phyloP scores from a whole-genome alignment of 1,140 invertebrate genomes.

The Zaprionus inermis region DNA sequence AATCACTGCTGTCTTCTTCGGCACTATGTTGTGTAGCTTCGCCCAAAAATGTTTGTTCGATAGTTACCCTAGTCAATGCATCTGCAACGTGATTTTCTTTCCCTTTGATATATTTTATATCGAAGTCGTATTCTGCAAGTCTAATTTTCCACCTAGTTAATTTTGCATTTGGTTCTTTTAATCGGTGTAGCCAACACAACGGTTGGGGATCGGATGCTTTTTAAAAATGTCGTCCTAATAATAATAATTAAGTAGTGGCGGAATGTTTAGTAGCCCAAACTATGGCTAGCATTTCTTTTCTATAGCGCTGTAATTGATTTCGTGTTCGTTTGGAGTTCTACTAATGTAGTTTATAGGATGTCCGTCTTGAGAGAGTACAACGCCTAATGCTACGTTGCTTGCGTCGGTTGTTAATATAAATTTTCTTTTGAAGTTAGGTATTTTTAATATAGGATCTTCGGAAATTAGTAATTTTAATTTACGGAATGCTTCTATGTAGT shows the following conservation, averaged over 20 bases:
- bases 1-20: neutral
- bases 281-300: constrained; percentile 63
- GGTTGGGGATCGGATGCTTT: constrained; percentile 10
- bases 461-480: constrained; percentile 23
- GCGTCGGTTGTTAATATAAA: constrained; percentile 21
- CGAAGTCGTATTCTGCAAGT: constrained; percentile 17
- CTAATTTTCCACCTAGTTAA: constrained; percentile 19
- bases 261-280: constrained; percentile 40
- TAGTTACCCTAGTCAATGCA: constrained; percentile 1
- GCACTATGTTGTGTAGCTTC: constrained; percentile 1
- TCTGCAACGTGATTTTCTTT: constrained; percentile 15
- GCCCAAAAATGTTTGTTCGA: constrained; percentile 6
- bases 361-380: constrained; percentile 27
- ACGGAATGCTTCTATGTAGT: neutral
- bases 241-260: constrained; percentile 9
- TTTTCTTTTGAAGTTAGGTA: constrained; percentile 22
- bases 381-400: constrained; percentile 11
- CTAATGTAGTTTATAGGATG: constrained; percentile 40
- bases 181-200: constrained; percentile 3
- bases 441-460: constrained; percentile 18
- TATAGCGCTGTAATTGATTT: constrained; percentile 78
- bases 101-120: constrained; percentile 21
- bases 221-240: neutral
- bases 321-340: constrained; percentile 77
- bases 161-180: constrained; percentile 28